Evolutionary conservation across 2,888 invertebrate genomes (phyloP), one percentile per base, ranked within the genome.

Genomic region (Coremacera marginata): DNA sequence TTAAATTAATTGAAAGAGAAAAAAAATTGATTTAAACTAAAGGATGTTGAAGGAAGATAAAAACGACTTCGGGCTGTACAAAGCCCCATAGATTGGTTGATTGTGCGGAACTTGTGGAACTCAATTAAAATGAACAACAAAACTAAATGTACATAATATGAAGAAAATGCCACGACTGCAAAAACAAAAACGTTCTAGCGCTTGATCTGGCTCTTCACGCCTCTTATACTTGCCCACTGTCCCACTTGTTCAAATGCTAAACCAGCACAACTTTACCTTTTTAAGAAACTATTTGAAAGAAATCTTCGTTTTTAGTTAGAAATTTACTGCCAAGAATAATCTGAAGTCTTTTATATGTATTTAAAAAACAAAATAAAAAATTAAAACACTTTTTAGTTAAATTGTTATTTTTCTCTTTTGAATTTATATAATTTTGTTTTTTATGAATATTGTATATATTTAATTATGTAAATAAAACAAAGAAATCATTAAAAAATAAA

Each of bases 361-460:
- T 37, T 55, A 60, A 31, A 31, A 31, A 31, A 60, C n/a, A n/a
- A n/a, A n/a, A n/a, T n/a, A n/a, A n/a, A n/a, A n/a, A n/a, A n/a
- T n/a, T n/a, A n/a, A 71, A 71, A 37, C 60, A 16, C 22, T 51
- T 67, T 70, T 78, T 77, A n/a, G 52, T 78, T 65, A 70, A 49
- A 71, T 75, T 67, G 44, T 71, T 71, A 27, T 71, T 62, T 76
- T 71, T 71, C 84, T 84, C 83, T 83, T 80, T 82, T 81, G 82
- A 84, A 83, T 83, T 83, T 83, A 78, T 76, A 79, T 65, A 77
- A 80, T 70, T 76, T 83, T 85, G 76, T 77, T 86, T 85, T 86
- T 83, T 86, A 86, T 84, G 85, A 86, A 84, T 86, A 82, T 85
- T 86, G 86, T 86, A 86, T 85, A 86, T 86, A 86, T 86, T 86